These are phyloP conservation scores for Natrix natrix DNA, from an alignment of 2,797 vertebrate species.

Conservation along the genomic window DNA sequence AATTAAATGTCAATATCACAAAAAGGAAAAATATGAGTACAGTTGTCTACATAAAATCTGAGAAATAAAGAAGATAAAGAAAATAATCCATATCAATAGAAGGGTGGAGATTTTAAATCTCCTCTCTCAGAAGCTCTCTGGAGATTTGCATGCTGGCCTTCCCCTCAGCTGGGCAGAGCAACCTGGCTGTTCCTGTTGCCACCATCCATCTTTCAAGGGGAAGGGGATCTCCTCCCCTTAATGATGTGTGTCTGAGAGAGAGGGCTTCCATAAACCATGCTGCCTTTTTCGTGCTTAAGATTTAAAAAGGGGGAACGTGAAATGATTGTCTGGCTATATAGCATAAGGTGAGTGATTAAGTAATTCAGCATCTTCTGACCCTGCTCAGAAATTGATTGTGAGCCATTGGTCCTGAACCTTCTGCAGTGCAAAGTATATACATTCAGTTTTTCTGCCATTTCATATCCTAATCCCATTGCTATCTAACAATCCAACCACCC, in stretches of 20 bases:
- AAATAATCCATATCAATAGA: not conserved
- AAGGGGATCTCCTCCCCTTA: not conserved
- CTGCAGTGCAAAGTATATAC: not conserved
- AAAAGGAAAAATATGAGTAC: not conserved
- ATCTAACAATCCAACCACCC: not conserved
- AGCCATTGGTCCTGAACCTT: not conserved
- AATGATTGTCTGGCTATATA: not conserved
- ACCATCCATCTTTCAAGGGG: not conserved
- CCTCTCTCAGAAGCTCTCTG: not conserved
- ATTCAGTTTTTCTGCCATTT: not conserved
- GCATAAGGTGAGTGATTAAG: not conserved
- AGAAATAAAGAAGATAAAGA: not conserved
- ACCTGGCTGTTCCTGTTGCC: not conserved
- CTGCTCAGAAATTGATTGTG: not conserved
- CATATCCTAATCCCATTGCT: not conserved
- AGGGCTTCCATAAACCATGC: not conserved
- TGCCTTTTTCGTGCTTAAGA: not conserved
- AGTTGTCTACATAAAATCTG: not conserved
- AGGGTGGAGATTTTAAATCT: not conserved
- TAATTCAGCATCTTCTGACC: not conserved
- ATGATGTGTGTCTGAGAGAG: not conserved
- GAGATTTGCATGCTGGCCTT: not conserved
- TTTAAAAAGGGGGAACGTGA: not conserved
- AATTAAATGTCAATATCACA: not conserved
- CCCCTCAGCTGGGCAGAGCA: not conserved